Evolutionary conservation across 2,797 vertebrate genomes (phyloP), one percentile per base, ranked within the genome.

Genomic region (Eremophila alpestris): DNA sequence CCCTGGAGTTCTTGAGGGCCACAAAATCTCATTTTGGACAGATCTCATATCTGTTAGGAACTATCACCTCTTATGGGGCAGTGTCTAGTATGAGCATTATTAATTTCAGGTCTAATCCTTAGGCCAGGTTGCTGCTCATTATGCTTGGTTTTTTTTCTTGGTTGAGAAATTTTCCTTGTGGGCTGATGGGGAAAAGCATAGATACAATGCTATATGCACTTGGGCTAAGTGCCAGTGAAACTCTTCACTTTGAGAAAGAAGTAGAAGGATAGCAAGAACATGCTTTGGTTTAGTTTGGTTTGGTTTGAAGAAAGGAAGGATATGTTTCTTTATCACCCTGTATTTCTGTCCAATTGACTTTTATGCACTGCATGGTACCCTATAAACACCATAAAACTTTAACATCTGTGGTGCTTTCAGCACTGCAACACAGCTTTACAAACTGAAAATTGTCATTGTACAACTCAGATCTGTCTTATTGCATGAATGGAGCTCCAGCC

Each of bases 171-270:
- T 34, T 52, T 46, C 7, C 46, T 21, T 6, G 0, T 58, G 32
- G 7, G 11, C 3, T 64, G 60, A 38, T 22, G 11, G 10, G 58
- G 12, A 56, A 86, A 88, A n/a, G 4, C 11, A 21, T 6, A 20
- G 3, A 10, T 34, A 24, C 6, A 32, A 18, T n/a, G 11, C 13
- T 51, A 1, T 5, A 11, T 5, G 15, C 23, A 4, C 40, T 7
- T 27, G 29, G 41, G 17, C 36, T 46, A 23, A 48, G 38, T 23
- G 49, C 18, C 3, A 9, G 5, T 17, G 41, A 55, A 58, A 43
- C 4, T 6, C 19, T 32, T 69, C 30, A 64, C 17, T 4, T 10
- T 9, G 30, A 58, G 46, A 32, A 65, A n/a, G 16, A 27, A 2
- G 20, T 2, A 77, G 36, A 94, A 86, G 7, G 20, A 34, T 38